phyloP scores from a whole-genome alignment of 2,888 invertebrate genomes.

The Stramonita haemastoma region DNA sequence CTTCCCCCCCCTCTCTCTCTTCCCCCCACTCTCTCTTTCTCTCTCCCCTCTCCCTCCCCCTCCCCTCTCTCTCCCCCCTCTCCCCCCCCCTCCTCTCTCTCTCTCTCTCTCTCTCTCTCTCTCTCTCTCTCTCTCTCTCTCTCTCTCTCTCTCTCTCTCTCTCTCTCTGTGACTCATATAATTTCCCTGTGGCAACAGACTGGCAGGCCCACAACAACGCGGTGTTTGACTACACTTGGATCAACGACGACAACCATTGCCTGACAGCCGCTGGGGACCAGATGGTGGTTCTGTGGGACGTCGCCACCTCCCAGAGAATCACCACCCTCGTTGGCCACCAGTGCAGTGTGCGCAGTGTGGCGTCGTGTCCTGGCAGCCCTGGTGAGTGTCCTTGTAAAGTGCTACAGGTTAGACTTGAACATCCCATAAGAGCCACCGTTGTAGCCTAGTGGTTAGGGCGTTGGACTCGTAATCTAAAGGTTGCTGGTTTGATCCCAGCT shows the following conservation, averaged over 20 bases:
- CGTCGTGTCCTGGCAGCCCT: constrained; percentile 84
- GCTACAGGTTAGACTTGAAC: too few relatives aligned
- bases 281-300: constrained; percentile 88
- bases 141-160: too few relatives aligned
- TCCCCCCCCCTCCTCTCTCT: background rate
- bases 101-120: too few relatives aligned
- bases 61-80: too few relatives aligned
- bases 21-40: too few relatives aligned
- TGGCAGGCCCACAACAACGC: constrained; percentile 86
- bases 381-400: constrained; percentile 71
- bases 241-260: constrained; percentile 85
- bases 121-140: too few relatives aligned
- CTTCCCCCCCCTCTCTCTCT: too few relatives aligned
- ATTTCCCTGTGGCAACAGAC: constrained; percentile 55
- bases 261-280: constrained; percentile 93
- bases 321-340: constrained; percentile 85
- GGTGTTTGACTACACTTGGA: constrained; percentile 93
- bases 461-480: too few relatives aligned
- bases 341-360: constrained; percentile 89
- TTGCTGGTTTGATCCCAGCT: too few relatives aligned
- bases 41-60: too few relatives aligned
- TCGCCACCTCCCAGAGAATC: constrained; percentile 76
- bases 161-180: background rate
- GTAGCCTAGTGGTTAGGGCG: too few relatives aligned
- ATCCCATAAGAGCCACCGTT: too few relatives aligned